Base-by-base conservation (phyloP, 2,113 vertebrate genomes). In the Cyprinodon tularosa region DNA sequence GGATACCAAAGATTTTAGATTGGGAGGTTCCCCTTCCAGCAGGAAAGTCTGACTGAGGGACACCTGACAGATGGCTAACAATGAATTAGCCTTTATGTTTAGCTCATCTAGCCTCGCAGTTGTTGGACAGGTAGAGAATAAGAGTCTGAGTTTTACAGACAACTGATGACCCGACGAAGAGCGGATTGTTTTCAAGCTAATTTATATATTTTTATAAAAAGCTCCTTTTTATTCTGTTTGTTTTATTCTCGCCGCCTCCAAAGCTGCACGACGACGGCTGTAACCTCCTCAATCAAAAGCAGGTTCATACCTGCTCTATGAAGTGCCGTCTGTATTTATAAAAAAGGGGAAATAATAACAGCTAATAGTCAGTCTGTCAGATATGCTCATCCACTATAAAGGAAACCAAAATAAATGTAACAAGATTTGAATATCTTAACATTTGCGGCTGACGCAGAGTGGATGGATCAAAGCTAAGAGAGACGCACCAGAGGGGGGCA, bases 301-400 rank as follows among this genome's bases (percentile, higher is more conserved):
- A 61, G 82, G 77, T 79, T 81, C 81, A 76, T 74, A 76, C 83
- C 80, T 83, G 81, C 75, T 22, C 72, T 87, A 57, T 84, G 84
- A 90, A 86, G 86, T 84, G 76, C 72, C 40, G 69, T 90, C 76
- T 66, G 29, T 68, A 65, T 77, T 71, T 69, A 77, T 69, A 81
- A 80, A 71, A 80, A 76, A 68, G 75, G 72, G 82, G 84, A 76
- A 88, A 91, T 88, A 90, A 91, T 88, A 91, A 91, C 82, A 87
- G 68, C 72, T 93, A 93, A 93, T 93, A 90, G 89, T 91, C 86
- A 88, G 86, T 82, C 91, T 93, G 92, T 91, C 91, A 93, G 85
- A 91, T 87, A 88, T 88, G 87, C 86, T 86, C 84, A 74, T 91
- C 89, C 59, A 68, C 84, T 83, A 84, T 84, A 90, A 82, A 90